Base-by-base conservation (phyloP, 1,140 invertebrate species). In the Drosophila repleta region DNA sequence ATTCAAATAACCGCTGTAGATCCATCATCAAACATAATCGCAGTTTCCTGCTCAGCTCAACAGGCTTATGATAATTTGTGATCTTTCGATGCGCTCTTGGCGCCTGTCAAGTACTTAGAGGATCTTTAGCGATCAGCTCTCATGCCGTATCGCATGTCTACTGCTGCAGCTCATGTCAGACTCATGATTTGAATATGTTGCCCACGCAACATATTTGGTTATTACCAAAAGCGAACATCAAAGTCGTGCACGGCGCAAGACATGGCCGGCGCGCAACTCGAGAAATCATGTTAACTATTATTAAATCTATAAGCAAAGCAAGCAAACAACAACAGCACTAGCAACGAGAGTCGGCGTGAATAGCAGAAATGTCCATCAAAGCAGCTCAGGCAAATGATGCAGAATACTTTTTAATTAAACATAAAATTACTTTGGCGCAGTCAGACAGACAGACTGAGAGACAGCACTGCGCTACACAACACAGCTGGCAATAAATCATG, bases 381-480 rank as follows among this genome's bases (percentile, higher is more conserved):
- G 63, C 32, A 20, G 21, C 48, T 20, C 52, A 46, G 76, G 72
- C 79, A 83, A 75, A 72, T 81, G 81, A 81, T 63, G 77, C 82
- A 79, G 82, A 87, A 85, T 87, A 82, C 78, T 85, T 85, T 87
- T 88, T 87, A 87, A 87, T 87, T 87, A 87, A 88, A 88, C 83
- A 79, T 79, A 76, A 87, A 87, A 87, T 83, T 87, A 87, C 79
- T 88, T 88, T 87, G 71, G 66, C 62, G 71, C 64, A 32, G 29
- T 45, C 24, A 10, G 45, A 58, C n/a, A 53, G 45, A 49, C 55
- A 35, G 8, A 37, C 37, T 62, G 49, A 29, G 39, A 26, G 43
- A 53, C 56, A 56, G 39, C 29, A 29, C 29, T 29, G 29, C 29
- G 29, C 29, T 29, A 56, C 65, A 57, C 64, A 69, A 56, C 74